Percentiles rank a stretch among this genome's conserved stretches.
Evolutionary conservation across 1,140 invertebrate genomes (phyloP).

Genomic region (Calliopsis andreniformis): DNA sequence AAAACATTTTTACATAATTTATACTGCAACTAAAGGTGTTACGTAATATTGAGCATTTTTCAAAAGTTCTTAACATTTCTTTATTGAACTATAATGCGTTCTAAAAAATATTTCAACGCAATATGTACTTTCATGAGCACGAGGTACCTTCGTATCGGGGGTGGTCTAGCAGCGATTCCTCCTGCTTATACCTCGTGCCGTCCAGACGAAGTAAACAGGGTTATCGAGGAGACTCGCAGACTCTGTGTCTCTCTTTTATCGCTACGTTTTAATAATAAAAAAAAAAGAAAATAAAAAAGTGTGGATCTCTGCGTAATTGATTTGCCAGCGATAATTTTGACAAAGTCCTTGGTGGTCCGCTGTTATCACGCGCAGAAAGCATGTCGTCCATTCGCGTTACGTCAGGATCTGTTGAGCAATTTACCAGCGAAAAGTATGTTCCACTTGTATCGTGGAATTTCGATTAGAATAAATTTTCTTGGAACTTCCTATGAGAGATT

Average conservation of each 20-base stretch:
- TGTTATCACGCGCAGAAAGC: not conserved
- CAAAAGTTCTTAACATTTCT: too few relatives aligned
- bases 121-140: too few relatives aligned
- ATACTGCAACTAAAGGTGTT: too few relatives aligned
- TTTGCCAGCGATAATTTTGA: not conserved
- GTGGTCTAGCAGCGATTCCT: slow-evolving; percentile 3
- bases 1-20: too few relatives aligned
- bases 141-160: not conserved
- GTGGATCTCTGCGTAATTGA: slow-evolving; percentile 9
- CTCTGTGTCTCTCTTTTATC: slow-evolving; percentile 52
- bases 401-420: too few relatives aligned
- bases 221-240: slow-evolving; percentile 53
- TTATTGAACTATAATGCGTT: too few relatives aligned
- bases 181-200: not conserved
- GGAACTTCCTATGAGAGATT: slow-evolving; percentile 20
- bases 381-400: not conserved
- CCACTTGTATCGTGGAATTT: not conserved
- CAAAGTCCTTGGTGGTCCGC: not conserved
- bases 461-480: not conserved
- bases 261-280: not conserved
- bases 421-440: not conserved
- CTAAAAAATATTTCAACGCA: too few relatives aligned
- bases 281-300: too few relatives aligned
- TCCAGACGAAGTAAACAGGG: slow-evolving; percentile 23
- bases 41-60: too few relatives aligned